Evolutionary conservation across 2,888 invertebrate species (phyloP), one percentile per base, ranked within the genome.

Genomic region (Hirtodrosophila duncani): DNA sequence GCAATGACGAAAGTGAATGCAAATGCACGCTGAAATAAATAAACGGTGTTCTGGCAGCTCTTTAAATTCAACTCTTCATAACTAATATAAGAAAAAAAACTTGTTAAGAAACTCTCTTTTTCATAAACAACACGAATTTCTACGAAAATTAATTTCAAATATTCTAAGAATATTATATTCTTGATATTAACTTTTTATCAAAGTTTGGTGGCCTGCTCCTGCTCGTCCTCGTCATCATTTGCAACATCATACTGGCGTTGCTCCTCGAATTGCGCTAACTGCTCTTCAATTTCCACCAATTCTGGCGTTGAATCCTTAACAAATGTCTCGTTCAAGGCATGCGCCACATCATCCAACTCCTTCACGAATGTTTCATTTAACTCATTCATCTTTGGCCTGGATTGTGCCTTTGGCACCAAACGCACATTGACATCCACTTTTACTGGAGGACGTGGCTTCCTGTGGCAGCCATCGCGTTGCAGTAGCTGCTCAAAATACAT

Each of bases 361-460:
- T 77, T 59, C 3, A 80, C 64, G 30, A 75, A 80, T 3, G 63
- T 75, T 10, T 80, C 69, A 17, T 80, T 72, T 0, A 80, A 41
- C 8, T 14, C 48, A 7, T 9, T 49, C 33, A 38, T 49, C 56
- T 58, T 63, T 5, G 46, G 20, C 41, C 50, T 58, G 1, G 52
- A 33, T 59, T 84, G 81, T 60, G n/a, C n/a, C n/a, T 92, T 92
- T 58, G 92, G 91, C 85, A 92, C 90, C 84, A 93, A 88, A 85
- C 92, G 92, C 60, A 93, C 92, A 86, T 91, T 92, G 81, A 93
- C 92, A 85, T 93, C 93, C 87, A 93, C 91, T 89, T 92, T 93
- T 71, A 93, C 91, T 42, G 92, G 92, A 87, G 71, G 69, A 0
- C 82, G 79, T 29, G 68, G 69, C 55, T 69, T 74, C 53, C 66